phyloP scores from a whole-genome alignment of 2,888 invertebrate genomes.

The Prosopocoilus inquinatus region DNA sequence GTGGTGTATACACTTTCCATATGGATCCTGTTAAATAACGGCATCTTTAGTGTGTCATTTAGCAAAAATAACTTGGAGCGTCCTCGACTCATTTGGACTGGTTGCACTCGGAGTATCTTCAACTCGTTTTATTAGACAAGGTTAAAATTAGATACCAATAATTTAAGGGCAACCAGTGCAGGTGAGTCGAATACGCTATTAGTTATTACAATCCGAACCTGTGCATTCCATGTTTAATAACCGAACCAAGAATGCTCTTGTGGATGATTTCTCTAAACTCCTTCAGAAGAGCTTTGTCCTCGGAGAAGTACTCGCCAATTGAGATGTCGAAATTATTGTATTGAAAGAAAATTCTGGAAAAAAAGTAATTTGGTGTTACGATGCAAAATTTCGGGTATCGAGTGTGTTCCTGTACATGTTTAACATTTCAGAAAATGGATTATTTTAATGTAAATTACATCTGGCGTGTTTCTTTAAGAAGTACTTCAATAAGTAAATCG shows the following conservation, averaged over 20 bases:
- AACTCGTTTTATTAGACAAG: too few species aligned
- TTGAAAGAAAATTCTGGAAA: constrained; percentile 49
- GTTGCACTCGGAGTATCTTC: neutral
- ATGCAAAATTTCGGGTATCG: too few species aligned
- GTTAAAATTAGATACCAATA: too few species aligned
- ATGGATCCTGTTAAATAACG: constrained; percentile 43
- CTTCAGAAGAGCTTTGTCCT: constrained; percentile 56
- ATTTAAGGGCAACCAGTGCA: constrained; percentile 14
- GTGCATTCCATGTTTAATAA: constrained; percentile 51
- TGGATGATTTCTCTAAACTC: constrained; percentile 54
- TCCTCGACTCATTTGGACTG: neutral
- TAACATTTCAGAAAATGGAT: too few species aligned
- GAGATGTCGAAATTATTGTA: constrained; percentile 50
- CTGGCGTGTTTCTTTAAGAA: too few species aligned
- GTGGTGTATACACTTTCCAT: constrained; percentile 57
- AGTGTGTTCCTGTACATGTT: too few species aligned
- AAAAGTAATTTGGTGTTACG: neutral
- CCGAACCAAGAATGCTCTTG: constrained; percentile 48
- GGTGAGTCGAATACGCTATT: too few species aligned
- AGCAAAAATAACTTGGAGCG: neutral
- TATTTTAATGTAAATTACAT: too few species aligned
- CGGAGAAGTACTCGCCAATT: constrained; percentile 45
- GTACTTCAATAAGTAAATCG: too few species aligned
- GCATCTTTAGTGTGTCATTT: neutral
- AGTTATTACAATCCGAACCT: constrained; percentile 27